phyloP scores from a whole-genome alignment of 2,797 vertebrate genomes.

The Merluccius polli region DNA sequence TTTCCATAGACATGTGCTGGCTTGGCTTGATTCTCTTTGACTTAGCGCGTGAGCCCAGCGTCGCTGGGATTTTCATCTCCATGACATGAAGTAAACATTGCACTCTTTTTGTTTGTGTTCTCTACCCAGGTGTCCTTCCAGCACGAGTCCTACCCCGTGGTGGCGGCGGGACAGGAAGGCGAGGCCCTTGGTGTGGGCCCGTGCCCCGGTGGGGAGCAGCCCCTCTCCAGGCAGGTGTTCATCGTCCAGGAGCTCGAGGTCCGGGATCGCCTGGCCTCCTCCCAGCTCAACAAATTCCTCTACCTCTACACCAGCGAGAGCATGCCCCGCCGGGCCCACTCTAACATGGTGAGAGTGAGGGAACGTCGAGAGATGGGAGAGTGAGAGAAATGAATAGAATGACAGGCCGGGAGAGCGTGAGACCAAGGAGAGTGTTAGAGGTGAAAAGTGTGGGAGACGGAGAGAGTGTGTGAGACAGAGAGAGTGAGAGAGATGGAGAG shows the following conservation, averaged over 20 bases:
- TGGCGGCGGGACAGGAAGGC: conserved; percentile 56
- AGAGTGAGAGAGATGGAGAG: too few species aligned
- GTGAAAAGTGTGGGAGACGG: not conserved
- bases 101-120: not conserved
- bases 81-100: not conserved
- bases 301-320: conserved; percentile 91
- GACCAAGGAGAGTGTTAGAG: not conserved
- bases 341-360: conserved; percentile 83
- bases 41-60: too few species aligned
- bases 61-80: too few species aligned
- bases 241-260: conserved; percentile 91
- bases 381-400: conserved; percentile 72
- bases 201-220: conserved; percentile 72
- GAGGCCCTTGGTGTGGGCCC: conserved; percentile 46
- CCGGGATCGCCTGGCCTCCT: conserved; percentile 85
- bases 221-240: conserved; percentile 86
- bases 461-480: not conserved
- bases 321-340: conserved; percentile 87
- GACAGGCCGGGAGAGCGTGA: not conserved
- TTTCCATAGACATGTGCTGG: not conserved
- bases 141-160: conserved; percentile 78
- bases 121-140: conserved; percentile 84
- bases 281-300: conserved; percentile 92
- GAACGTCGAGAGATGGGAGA: too few species aligned
- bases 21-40: too few species aligned